Base-by-base conservation (phyloP, 2,797 vertebrate genomes). In the Pipistrellus pipistrellus region DNA sequence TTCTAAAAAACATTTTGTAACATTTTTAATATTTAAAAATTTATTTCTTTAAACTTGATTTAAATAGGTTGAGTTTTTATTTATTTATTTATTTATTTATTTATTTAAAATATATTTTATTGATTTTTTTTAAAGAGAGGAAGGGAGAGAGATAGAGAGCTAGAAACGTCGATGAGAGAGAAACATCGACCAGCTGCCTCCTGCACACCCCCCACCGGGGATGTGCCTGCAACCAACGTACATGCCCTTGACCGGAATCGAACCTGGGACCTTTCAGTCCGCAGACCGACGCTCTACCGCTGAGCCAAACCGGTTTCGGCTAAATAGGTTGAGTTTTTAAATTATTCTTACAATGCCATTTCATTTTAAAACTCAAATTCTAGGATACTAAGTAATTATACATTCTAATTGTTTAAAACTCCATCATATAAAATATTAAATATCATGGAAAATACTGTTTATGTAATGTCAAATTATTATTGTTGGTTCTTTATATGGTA, bases 41-140 rank as follows among this genome's bases (percentile, higher is more conserved):
- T 93, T 75, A 46, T 90, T 96, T 95, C 64, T 80, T 91, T 89
- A n/a, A 90, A 84, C 32, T 53, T 93, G 27, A 91, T 96, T 66
- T 83, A 72, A 59, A 21, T 88, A 73, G 3, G 25, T 62, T 96
- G 41, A 75, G 8, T 78, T 90, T 85, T 27, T 91, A 41, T n/a
- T n/a, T n/a, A n/a, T n/a, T n/a, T n/a, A n/a, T n/a, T n/a, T n/a
- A n/a, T n/a, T n/a, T n/a, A n/a, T n/a, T n/a, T n/a, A n/a, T n/a
- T n/a, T n/a, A n/a, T n/a, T n/a, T n/a, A n/a, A n/a, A n/a, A n/a
- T n/a, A n/a, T n/a, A n/a, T n/a, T n/a, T n/a, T n/a, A n/a, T n/a
- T n/a, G n/a, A n/a, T n/a, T n/a, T n/a, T n/a, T n/a, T n/a, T n/a
- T n/a, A n/a, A n/a, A n/a, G n/a, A n/a, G n/a, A n/a, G n/a, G n/a